Percentiles rank a stretch among this genome's conserved stretches.
Evolutionary conservation across 2,888 invertebrate genomes (phyloP).

Genomic region (Caenorhabditis plicata): DNA sequence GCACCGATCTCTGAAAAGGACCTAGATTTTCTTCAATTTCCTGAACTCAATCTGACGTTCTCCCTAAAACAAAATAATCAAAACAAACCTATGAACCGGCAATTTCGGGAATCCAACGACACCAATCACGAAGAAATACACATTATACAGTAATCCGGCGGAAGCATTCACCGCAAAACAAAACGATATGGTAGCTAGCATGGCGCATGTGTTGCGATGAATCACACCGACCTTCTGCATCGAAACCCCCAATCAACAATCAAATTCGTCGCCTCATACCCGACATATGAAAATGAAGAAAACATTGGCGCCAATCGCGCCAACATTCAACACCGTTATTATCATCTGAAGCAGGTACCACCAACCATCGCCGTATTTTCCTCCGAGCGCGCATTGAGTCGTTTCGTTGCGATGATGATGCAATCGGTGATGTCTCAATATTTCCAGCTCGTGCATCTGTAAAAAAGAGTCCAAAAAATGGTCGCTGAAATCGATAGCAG

Average conservation of each 20-base stretch:
- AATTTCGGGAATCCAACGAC: constrained; percentile 17
- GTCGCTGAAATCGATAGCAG: background rate
- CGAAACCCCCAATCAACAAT: background rate
- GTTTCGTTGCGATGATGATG: constrained; percentile 3
- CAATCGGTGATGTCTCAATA: background rate
- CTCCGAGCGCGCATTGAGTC: constrained; percentile 25
- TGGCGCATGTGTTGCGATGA: constrained; percentile 28
- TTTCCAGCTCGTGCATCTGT: constrained; percentile 1
- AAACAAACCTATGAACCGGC: constrained; percentile 22
- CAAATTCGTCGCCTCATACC: constrained; percentile 3
- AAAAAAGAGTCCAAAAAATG: background rate
- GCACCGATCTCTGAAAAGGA: too few species aligned
- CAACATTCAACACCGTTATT: constrained; percentile 26
- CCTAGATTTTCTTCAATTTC: too few species aligned
- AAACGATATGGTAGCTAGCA: constrained; percentile 29
- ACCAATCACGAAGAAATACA: constrained; percentile 34
- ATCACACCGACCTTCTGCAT: constrained; percentile 32
- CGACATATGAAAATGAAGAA: constrained; percentile 28
- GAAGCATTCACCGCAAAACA: constrained; percentile 30
- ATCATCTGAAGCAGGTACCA: constrained; percentile 29
- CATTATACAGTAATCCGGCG: constrained; percentile 32
- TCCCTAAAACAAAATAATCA: background rate
- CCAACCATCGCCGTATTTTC: constrained; percentile 14
- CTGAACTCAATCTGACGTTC: too few species aligned
- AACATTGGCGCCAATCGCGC: constrained; percentile 21